phyloP scores from a whole-genome alignment of 2,113 vertebrate genomes.

The Hemicordylus capensis region DNA sequence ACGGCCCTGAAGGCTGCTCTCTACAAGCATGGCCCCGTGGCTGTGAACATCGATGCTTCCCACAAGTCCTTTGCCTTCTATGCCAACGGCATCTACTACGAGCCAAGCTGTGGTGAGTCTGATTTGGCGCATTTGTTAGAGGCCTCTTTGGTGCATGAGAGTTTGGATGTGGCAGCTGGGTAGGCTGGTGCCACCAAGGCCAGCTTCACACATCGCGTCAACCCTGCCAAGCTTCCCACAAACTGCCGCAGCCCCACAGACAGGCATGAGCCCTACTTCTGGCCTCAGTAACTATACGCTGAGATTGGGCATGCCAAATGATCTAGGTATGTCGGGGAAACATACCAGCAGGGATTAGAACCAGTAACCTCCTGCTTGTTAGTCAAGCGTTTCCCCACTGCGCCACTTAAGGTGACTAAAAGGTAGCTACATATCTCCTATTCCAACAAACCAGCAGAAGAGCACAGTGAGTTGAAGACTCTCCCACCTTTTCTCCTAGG shows the following conservation, averaged over 20 bases:
- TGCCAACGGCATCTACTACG: conserved; percentile 74
- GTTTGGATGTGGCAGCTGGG: not conserved
- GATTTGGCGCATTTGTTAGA: not conserved
- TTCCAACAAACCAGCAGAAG: not conserved
- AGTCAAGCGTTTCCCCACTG: too few relatives aligned
- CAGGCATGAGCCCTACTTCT: not conserved
- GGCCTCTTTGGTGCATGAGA: not conserved
- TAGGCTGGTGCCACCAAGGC: not conserved
- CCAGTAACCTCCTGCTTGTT: too few relatives aligned
- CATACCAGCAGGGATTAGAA: too few relatives aligned
- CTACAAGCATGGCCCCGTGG: conserved; percentile 72
- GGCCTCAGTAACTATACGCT: too few relatives aligned
- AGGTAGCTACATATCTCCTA: too few relatives aligned
- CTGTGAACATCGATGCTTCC: conserved; percentile 72
- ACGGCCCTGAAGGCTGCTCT: conserved; percentile 70
- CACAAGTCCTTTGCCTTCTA: conserved; percentile 78
- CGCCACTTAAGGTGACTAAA: too few relatives aligned
- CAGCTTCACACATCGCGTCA: too few relatives aligned
- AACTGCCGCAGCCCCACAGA: too few relatives aligned
- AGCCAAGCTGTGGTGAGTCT: conserved; percentile 74
- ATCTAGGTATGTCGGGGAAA: too few relatives aligned
- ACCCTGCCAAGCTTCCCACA: too few relatives aligned
- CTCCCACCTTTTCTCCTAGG: conserved; percentile 59
- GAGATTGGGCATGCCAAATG: too few relatives aligned
- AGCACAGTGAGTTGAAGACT: not conserved